Evolutionary conservation across 1,140 invertebrate genomes (phyloP), one percentile per base, ranked within the genome.

Genomic region (Diorhabda sublineata): DNA sequence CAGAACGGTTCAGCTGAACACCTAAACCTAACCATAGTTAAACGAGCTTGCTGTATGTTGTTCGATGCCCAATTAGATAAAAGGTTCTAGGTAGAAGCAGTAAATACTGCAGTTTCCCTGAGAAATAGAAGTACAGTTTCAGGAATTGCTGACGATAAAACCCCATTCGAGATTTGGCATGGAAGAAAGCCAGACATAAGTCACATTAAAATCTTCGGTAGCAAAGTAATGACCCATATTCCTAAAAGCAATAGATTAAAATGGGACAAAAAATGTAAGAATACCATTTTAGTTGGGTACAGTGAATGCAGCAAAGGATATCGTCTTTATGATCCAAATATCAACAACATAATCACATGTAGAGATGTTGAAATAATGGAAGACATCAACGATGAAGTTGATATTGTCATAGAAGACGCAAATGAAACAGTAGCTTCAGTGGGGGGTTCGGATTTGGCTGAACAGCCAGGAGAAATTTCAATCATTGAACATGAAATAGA

Each of bases 1-100:
- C 78, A 82, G 68, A 85, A 85, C 76, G 82, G 82, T 8, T 68
- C 76, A 42, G 71, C 75, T 6, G 83, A 84, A 68, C 60, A 80
- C 58, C 69, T 77, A 42, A 84, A 84, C 68, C 62, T 81, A 45
- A 83, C 76, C 3, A 61, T 84, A 3, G 72, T 78, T 2, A 77
- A 83, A 57, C 78, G 73, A 65, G 81, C 82, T 42, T 73, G 78
- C 69, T 76, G 77, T 66, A 69, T 84, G 69, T 61, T 84, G n/a
- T 66, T 73, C 45, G 76, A 83, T 69, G 73, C 71, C 42, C 58
- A 73, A 6, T 56, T 84, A 41, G 58, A 69, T n/a, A 60, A 60
- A 42, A 60, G 26, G 7, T 61, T 61, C n/a, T 61, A 3, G 41
- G 60, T 3, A 26, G 60, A 61, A 42, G 41, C n/a, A 43, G 60